phyloP scores from a whole-genome alignment of 2,888 invertebrate species.

The Meganola albula region DNA sequence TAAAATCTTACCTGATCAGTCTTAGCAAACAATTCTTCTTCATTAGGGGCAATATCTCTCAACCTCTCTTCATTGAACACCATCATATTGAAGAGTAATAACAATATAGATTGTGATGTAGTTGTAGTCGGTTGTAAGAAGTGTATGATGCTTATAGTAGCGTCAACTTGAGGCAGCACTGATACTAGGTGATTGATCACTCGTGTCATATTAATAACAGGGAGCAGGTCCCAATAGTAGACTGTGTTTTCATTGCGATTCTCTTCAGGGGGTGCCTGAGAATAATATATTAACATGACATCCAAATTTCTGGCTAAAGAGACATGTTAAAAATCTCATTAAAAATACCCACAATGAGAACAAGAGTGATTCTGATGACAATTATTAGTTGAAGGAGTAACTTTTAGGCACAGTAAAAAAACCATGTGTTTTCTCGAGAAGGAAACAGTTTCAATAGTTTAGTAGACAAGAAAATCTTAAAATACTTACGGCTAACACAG shows the following conservation, averaged over 20 bases:
- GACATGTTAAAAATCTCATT: too few relatives aligned
- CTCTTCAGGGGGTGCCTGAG: conserved; percentile 41
- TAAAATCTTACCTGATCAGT: conserved; percentile 37
- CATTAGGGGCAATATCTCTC: conserved; percentile 45
- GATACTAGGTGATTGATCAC: conserved; percentile 49
- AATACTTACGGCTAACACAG: conserved; percentile 44
- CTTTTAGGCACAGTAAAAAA: too few relatives aligned
- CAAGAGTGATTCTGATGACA: too few relatives aligned
- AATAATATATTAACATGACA: too few relatives aligned
- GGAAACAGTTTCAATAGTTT: too few relatives aligned
- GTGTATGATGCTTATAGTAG: conserved; percentile 37
- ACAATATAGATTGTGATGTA: conserved; percentile 45
- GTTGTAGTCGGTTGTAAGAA: conserved; percentile 50
- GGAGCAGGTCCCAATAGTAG: conserved; percentile 61
- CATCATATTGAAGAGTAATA: conserved; percentile 51
- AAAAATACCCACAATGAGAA: too few relatives aligned
- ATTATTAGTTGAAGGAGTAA: too few relatives aligned
- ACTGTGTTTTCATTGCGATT: conserved; percentile 44
- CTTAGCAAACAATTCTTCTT: conserved; percentile 47
- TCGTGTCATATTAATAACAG: conserved; percentile 57
- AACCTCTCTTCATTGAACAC: conserved; percentile 46
- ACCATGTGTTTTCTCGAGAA: too few relatives aligned
- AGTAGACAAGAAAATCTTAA: too few relatives aligned
- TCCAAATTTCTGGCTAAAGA: too few relatives aligned
- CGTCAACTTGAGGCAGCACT: conserved; percentile 35